Conservation (phyloP, 2,888 invertebrate species). For the Desoria tigrina region DNA sequence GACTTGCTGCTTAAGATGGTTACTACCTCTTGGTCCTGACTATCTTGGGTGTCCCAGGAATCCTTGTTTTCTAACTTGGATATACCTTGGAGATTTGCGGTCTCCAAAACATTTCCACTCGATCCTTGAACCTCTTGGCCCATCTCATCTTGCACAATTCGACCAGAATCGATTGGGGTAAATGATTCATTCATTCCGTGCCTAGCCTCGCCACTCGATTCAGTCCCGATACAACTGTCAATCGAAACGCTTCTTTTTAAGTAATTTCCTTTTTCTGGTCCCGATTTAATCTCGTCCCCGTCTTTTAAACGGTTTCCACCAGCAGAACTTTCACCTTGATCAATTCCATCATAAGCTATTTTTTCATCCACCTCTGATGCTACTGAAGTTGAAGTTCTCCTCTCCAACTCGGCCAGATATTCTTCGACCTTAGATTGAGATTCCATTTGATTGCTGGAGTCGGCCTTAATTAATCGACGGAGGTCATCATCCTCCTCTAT, state of each 20-base stretch:
- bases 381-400: constrained; percentile 7
- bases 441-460: neutral
- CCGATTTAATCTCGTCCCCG: too few species aligned
- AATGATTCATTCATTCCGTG: constrained; percentile 20
- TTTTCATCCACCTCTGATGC: neutral
- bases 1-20: neutral
- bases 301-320: neutral
- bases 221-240: constrained; percentile 52
- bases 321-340: constrained; percentile 7
- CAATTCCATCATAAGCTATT: constrained; percentile 6
- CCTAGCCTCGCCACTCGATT: constrained; percentile 42
- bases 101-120: neutral
- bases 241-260: constrained; percentile 35
- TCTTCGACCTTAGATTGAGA: constrained; percentile 20
- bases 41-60: constrained; percentile 15
- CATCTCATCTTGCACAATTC: neutral
- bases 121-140: neutral
- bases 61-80: neutral
- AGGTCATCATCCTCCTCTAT: neutral
- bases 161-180: constrained; percentile 16
- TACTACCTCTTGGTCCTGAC: constrained; percentile 18
- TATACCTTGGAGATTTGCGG: neutral
- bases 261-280: neutral
- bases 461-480: neutral
- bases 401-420: constrained; percentile 22